Conservation (phyloP, 64 coral and sea anemone species). For the Dendronephthya gigantea region DNA sequence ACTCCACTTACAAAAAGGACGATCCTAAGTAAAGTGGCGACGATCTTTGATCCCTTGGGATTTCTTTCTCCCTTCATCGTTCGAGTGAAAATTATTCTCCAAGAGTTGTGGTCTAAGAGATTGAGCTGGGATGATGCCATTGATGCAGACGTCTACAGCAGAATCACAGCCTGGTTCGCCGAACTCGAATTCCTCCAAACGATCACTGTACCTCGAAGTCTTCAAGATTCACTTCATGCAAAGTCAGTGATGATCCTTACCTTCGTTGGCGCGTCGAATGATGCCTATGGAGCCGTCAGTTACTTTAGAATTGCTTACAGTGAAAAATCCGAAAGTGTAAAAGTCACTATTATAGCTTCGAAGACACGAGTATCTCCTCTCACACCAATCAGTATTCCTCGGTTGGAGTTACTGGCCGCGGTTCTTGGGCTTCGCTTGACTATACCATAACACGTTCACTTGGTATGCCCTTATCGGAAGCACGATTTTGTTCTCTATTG, state of each 20-base stretch:
- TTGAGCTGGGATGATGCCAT: constrained; percentile 32
- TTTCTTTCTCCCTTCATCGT: constrained; percentile 33
- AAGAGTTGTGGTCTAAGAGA: constrained; percentile 33
- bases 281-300: constrained; percentile 33
- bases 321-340: not conserved
- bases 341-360: not conserved
- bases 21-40: constrained; percentile 25
- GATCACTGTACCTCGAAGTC: constrained; percentile 28
- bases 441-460: not conserved
- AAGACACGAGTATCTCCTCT: constrained; percentile 36
- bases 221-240: not conserved
- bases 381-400: not conserved
- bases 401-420: not conserved
- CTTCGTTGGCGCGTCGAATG: constrained; percentile 48
- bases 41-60: constrained; percentile 32
- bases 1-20: constrained; percentile 19
- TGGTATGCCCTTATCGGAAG: too few species aligned
- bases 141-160: not conserved
- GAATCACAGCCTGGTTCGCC: not conserved
- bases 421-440: not conserved
- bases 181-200: constrained; percentile 6
- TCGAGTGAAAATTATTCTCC: constrained; percentile 49
- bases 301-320: constrained; percentile 15
- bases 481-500: not conserved
- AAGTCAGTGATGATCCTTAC: constrained; percentile 15